These are phyloP conservation scores for Muscicapa adusta DNA, from an alignment of 2,113 vertebrate species.

Conservation along the genomic window DNA sequence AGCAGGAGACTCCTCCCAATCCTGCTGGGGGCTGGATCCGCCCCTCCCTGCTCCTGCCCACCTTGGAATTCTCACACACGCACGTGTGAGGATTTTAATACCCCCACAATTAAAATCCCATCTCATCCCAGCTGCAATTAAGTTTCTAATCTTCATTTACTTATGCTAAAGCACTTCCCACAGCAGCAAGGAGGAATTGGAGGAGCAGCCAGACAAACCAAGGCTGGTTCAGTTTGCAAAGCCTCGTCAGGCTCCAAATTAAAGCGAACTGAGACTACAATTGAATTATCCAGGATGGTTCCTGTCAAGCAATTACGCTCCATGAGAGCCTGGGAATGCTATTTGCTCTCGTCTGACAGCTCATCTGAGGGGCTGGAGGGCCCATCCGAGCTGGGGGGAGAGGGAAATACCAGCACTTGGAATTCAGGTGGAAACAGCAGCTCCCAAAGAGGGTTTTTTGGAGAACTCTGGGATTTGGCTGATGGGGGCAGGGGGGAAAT, in stretches of 20 bases:
- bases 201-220: neutral
- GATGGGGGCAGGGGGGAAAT: neutral
- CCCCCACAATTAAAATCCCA: neutral
- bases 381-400: neutral
- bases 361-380: neutral
- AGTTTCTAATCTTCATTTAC: neutral
- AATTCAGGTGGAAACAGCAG: neutral
- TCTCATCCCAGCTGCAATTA: neutral
- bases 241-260: constrained; percentile 7
- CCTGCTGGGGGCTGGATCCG: accelerated
- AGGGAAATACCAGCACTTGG: neutral
- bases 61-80: neutral
- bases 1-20: neutral
- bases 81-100: neutral
- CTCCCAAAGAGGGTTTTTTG: neutral
- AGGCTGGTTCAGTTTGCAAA: neutral
- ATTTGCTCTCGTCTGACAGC: constrained; percentile 11
- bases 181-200: neutral
- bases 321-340: neutral
- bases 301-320: constrained; percentile 3
- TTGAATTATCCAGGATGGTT: constrained; percentile 26
- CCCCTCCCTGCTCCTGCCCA: neutral
- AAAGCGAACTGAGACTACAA: neutral
- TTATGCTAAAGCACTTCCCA: neutral
- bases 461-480: neutral